Conservation (phyloP, 2,888 invertebrate species). For the Coleophora flavipennella region DNA sequence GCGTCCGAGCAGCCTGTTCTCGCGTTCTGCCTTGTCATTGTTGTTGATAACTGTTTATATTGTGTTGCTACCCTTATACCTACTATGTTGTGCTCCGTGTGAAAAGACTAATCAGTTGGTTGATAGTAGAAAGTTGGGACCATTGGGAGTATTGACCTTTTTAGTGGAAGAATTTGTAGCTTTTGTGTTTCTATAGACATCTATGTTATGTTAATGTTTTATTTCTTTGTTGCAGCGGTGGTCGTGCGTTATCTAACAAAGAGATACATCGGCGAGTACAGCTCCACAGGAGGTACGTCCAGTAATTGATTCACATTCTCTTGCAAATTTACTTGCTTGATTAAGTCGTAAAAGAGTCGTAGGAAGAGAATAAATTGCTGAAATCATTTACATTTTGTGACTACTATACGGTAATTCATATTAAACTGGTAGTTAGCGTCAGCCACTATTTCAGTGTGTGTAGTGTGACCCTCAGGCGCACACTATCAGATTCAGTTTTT, state of each 20-base stretch:
- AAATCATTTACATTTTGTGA: too few species aligned
- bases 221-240: constrained; percentile 78
- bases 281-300: constrained; percentile 83
- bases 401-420: too few species aligned
- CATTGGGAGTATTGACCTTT: constrained; percentile 52
- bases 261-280: constrained; percentile 86
- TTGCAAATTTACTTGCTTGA: constrained; percentile 10
- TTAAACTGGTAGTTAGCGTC: too few species aligned
- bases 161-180: constrained; percentile 5
- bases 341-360: too few species aligned
- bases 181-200: too few species aligned
- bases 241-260: constrained; percentile 85
- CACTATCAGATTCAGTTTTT: too few species aligned
- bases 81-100: constrained; percentile 31
- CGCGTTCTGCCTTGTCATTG: constrained; percentile 53
- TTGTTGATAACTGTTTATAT: constrained; percentile 61
- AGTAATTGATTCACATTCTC: constrained; percentile 15
- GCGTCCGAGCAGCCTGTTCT: constrained; percentile 33
- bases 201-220: constrained; percentile 7
- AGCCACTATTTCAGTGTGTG: too few species aligned
- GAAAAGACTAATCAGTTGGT: constrained; percentile 57
- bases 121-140: constrained; percentile 52
- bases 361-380: too few species aligned
- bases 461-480: too few species aligned
- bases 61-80: constrained; percentile 39